phyloP scores from a whole-genome alignment of 2,888 invertebrate species.

The Bhutanitis thaidina region DNA sequence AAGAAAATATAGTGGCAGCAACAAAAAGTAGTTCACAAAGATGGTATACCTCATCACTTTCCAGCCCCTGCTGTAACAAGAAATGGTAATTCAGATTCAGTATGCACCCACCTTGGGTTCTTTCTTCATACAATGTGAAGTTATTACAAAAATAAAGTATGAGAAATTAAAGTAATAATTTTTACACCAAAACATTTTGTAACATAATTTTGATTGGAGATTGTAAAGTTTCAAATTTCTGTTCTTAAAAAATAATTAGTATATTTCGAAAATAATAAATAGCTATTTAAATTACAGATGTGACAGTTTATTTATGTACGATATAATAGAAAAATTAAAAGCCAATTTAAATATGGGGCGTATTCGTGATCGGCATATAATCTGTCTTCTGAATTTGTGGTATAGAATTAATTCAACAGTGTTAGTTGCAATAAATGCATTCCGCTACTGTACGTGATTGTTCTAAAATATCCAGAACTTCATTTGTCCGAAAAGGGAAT shows the following conservation, averaged over 20 bases:
- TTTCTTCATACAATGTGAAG: constrained; percentile 49
- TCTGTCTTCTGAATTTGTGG: constrained; percentile 31
- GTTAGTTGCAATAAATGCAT: constrained; percentile 62
- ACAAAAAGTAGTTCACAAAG: constrained; percentile 79
- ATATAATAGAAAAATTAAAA: constrained; percentile 30
- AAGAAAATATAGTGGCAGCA: constrained; percentile 77
- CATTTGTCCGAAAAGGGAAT: constrained; percentile 65
- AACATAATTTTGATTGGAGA: constrained; percentile 9
- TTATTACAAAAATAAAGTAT: constrained; percentile 40
- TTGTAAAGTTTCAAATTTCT: neutral
- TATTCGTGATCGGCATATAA: constrained; percentile 47
- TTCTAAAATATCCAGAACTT: constrained; percentile 57
- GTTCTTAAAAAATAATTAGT: neutral
- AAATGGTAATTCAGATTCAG: constrained; percentile 79
- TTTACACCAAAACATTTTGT: constrained; percentile 4
- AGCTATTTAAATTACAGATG: too few species aligned
- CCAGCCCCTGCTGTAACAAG: constrained; percentile 94
- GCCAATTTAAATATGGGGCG: constrained; percentile 41
- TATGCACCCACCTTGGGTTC: constrained; percentile 78
- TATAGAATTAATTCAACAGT: constrained; percentile 48
- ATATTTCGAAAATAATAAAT: too few species aligned
- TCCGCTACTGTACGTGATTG: constrained; percentile 61
- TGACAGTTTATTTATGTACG: too few species aligned
- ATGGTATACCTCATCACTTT: constrained; percentile 92
- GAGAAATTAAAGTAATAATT: constrained; percentile 26